A percentile compares a stretch with the other conserved stretches of the same genome.
These are phyloP conservation scores for Selenia dentaria DNA, from an alignment of 2,888 invertebrate genomes.

Conservation along the genomic window DNA sequence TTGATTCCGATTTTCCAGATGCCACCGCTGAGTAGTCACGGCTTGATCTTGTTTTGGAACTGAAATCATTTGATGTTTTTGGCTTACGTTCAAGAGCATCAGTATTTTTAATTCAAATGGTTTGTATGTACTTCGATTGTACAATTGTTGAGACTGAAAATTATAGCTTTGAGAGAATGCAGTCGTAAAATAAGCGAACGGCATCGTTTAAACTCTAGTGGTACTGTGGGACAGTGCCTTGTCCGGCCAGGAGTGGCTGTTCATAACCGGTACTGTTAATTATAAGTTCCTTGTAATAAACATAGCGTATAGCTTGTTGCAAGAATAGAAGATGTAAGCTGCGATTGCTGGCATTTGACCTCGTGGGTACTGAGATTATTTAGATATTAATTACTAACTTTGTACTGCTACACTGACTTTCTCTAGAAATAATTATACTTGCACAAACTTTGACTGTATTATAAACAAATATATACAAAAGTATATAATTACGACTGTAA, in stretches of 20 bases:
- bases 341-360: slow-evolving; percentile 63
- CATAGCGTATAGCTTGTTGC: slow-evolving; percentile 48
- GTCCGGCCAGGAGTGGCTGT: slow-evolving; percentile 10
- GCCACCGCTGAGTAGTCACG: slow-evolving; percentile 55
- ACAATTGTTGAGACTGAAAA: slow-evolving; percentile 36
- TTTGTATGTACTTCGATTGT: slow-evolving; percentile 52
- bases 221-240: not conserved
- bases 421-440: no score
- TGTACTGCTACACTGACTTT: slow-evolving; percentile 1
- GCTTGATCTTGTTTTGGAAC: slow-evolving; percentile 59
- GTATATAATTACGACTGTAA: no score
- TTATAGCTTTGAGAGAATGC: slow-evolving; percentile 12
- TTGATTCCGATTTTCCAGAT: slow-evolving; percentile 63
- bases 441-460: no score
- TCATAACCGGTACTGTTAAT: slow-evolving; percentile 54
- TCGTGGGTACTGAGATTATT: slow-evolving; percentile 44
- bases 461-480: no score
- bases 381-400: slow-evolving; percentile 42
- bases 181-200: slow-evolving; percentile 14
- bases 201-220: slow-evolving; percentile 5
- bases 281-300: slow-evolving; percentile 48
- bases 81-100: slow-evolving; percentile 66
- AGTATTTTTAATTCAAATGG: slow-evolving; percentile 60
- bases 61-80: slow-evolving; percentile 67
- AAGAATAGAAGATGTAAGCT: slow-evolving; percentile 58